phyloP scores from a whole-genome alignment of 2,797 vertebrate species.

The Danio jaintianensis region DNA sequence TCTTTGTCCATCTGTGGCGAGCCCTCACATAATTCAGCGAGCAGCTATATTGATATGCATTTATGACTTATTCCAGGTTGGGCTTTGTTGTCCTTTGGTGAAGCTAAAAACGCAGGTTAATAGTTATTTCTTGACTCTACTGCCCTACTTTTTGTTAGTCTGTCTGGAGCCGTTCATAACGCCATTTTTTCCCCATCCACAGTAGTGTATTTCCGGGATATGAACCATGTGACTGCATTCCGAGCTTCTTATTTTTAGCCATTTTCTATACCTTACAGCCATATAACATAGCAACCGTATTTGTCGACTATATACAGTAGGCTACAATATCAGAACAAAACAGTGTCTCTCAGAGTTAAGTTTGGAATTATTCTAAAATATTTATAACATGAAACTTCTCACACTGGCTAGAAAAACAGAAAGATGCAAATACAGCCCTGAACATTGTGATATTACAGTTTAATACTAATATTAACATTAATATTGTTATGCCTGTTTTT shows the following conservation, averaged over 20 bases:
- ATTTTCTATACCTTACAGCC: background rate
- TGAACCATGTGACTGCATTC: slow-evolving; percentile 65
- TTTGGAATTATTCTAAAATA: too few relatives aligned
- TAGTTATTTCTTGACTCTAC: background rate
- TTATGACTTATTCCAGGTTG: background rate
- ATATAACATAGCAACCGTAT: background rate
- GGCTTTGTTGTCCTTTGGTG: background rate
- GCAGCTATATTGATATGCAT: slow-evolving; percentile 24
- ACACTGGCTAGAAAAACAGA: too few relatives aligned
- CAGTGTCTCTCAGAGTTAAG: background rate
- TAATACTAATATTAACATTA: too few relatives aligned
- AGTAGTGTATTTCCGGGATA: slow-evolving; percentile 71
- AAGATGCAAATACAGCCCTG: too few relatives aligned
- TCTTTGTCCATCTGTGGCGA: slow-evolving; percentile 79
- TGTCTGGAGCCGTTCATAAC: slow-evolving; percentile 47
- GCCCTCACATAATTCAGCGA: background rate
- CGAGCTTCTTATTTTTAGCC: slow-evolving; percentile 18
- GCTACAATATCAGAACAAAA: background rate
- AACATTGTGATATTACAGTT: too few relatives aligned
- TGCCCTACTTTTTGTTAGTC: slow-evolving; percentile 16
- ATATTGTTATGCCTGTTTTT: too few relatives aligned
- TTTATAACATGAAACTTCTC: too few relatives aligned
- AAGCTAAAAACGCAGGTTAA: background rate
- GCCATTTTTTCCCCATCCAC: slow-evolving; percentile 51
- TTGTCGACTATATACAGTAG: background rate